These are phyloP conservation scores for Zalophus californianus DNA, from an alignment of 2,797 vertebrate genomes.

Conservation along the genomic window DNA sequence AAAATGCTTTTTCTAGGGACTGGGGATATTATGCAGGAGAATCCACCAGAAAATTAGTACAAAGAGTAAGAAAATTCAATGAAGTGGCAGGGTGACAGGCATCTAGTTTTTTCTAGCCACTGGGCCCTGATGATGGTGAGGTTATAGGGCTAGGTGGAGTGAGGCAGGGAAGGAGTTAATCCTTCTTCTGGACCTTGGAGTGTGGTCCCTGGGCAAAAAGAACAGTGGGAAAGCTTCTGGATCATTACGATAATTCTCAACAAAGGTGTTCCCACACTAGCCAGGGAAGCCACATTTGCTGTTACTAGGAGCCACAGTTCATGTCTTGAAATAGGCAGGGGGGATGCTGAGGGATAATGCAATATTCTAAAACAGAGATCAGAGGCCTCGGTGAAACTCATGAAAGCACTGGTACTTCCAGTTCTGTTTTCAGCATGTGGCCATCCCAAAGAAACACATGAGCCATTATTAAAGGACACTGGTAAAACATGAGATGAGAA, in stretches of 20 bases:
- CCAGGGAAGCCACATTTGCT: neutral
- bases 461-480: neutral
- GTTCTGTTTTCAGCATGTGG: neutral
- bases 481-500: neutral
- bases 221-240: neutral
- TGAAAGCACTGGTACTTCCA: neutral
- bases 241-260: neutral
- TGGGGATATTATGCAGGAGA: neutral
- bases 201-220: neutral
- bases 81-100: neutral
- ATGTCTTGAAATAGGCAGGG: neutral
- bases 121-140: neutral
- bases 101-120: neutral
- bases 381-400: neutral
- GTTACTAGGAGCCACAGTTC: neutral
- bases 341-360: neutral
- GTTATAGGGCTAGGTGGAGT: neutral
- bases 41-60: conserved; percentile 1
- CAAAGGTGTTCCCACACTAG: neutral
- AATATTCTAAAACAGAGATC: neutral
- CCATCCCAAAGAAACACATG: neutral
- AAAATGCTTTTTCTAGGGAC: neutral
- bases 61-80: neutral
- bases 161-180: neutral
- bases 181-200: neutral